phyloP scores from a whole-genome alignment of 2,888 invertebrate genomes.

The Acanthosepion lycidas region DNA sequence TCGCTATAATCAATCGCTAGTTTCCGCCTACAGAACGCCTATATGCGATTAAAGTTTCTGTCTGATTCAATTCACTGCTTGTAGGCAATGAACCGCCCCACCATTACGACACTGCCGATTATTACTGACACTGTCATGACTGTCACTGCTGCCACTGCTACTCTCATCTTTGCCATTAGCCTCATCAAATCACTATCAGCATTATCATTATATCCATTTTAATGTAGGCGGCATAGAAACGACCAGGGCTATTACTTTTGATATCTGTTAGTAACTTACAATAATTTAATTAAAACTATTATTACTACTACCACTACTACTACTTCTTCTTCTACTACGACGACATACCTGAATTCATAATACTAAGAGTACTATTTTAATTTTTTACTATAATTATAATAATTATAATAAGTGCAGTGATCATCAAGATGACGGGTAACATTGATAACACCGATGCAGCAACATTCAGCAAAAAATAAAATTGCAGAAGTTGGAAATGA shows the following conservation, averaged over 20 bases:
- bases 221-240: not conserved
- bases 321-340: not conserved
- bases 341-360: too few relatives aligned
- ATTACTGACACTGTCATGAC: too few relatives aligned
- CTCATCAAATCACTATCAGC: not conserved
- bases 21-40: slow-evolving; percentile 21
- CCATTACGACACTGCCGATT: not conserved
- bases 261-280: not conserved
- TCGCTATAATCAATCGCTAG: not conserved
- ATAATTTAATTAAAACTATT: not conserved
- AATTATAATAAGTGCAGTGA: too few relatives aligned
- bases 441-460: too few relatives aligned
- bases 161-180: not conserved
- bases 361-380: too few relatives aligned
- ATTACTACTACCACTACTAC: not conserved
- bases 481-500: too few relatives aligned
- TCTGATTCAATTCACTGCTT: not conserved
- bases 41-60: not conserved
- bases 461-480: too few relatives aligned
- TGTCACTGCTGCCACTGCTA: too few relatives aligned
- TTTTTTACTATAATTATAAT: too few relatives aligned
- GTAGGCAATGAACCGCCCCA: not conserved
- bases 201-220: not conserved
- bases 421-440: too few relatives aligned
- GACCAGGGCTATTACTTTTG: not conserved